Conservation (phyloP, 53 echinoderm and acorn worm genomes). For the Holothuria leucospilota region DNA sequence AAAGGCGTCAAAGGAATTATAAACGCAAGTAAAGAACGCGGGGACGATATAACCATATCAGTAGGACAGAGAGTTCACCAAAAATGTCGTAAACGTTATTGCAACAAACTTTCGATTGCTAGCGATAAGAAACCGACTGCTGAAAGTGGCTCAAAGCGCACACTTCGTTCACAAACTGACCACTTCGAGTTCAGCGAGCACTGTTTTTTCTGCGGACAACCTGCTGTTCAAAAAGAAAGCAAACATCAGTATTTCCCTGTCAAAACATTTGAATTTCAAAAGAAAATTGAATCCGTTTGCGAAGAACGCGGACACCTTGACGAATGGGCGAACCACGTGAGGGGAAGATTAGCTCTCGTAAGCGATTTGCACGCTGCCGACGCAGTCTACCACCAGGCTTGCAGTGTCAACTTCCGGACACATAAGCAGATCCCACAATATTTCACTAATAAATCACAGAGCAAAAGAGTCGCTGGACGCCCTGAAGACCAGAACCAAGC, state of each 20-base stretch:
- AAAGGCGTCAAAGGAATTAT: neutral
- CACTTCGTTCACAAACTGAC: constrained; percentile 1
- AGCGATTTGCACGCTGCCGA: constrained; percentile 61
- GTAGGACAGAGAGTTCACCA: neutral
- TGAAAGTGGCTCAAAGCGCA: neutral
- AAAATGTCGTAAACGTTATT: neutral
- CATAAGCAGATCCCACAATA: constrained; percentile 42
- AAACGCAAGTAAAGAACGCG: neutral
- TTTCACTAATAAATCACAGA: neutral
- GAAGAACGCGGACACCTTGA: constrained; percentile 35
- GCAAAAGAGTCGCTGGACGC: neutral
- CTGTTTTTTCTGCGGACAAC: constrained; percentile 49
- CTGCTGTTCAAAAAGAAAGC: neutral
- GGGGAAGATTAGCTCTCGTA: constrained; percentile 32
- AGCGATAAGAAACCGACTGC: neutral
- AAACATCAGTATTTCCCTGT: constrained; percentile 37
- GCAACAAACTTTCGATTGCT: constrained; percentile 12
- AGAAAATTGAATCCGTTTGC: constrained; percentile 34
- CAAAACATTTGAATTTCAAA: constrained; percentile 41
- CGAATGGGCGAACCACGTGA: constrained; percentile 49
- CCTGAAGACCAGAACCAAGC: constrained; percentile 24
- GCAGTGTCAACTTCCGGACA: constrained; percentile 68
- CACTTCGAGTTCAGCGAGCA: constrained; percentile 3
- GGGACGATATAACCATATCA: neutral
- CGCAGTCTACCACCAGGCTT: constrained; percentile 63